Conservation (phyloP, 2,797 vertebrate species). For the Chanos chanos region DNA sequence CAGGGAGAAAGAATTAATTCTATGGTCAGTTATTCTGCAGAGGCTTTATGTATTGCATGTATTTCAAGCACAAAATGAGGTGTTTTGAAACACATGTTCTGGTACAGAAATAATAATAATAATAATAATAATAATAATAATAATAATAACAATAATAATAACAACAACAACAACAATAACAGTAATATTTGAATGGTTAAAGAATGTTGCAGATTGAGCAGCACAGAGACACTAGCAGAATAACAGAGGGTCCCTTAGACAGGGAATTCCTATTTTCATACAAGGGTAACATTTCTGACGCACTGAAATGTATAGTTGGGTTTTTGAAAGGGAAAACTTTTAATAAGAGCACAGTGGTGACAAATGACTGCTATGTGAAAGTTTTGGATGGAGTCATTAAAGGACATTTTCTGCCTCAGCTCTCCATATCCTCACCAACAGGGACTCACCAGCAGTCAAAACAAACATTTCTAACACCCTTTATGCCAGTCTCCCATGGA, state of each 20-base stretch:
- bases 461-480: slow-evolving; percentile 64
- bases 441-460: slow-evolving; percentile 77
- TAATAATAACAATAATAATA: no score
- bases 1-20: no score
- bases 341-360: slow-evolving; percentile 69
- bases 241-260: slow-evolving; percentile 20
- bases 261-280: slow-evolving; percentile 26
- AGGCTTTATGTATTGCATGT: no score
- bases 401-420: slow-evolving; percentile 75
- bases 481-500: slow-evolving; percentile 66
- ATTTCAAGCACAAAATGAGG: no score
- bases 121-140: no score
- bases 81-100: no score
- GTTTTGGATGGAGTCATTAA: slow-evolving; percentile 67
- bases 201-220: no score
- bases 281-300: slow-evolving; percentile 5
- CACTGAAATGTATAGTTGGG: slow-evolving; percentile 46
- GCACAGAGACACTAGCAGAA: no score
- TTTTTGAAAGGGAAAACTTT: slow-evolving; percentile 66
- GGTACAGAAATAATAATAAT: no score
- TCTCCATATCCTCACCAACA: slow-evolving; percentile 71
- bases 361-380: slow-evolving; percentile 64
- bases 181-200: no score
- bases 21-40: no score
- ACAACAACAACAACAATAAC: no score